Conservation (phyloP, 1,140 invertebrate species). For the Babylonia areolata region DNA sequence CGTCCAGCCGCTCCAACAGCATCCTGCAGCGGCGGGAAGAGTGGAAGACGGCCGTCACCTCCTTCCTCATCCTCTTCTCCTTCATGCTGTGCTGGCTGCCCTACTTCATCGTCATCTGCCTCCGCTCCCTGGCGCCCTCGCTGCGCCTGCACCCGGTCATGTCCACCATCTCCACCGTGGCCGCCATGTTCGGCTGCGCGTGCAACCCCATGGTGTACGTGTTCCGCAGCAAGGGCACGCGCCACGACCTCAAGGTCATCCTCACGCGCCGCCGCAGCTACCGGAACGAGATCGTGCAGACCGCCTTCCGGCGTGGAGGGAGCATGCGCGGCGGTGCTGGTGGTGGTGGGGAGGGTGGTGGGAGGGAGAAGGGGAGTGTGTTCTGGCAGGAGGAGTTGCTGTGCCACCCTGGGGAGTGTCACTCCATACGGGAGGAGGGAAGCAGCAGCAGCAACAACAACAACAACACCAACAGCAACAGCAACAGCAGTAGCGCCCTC, state of each 20-base stretch:
- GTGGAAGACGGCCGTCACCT: conserved; percentile 79
- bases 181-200: conserved; percentile 73
- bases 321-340: conserved; percentile 9
- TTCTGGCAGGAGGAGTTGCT: conserved; percentile 22
- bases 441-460: too few relatives aligned
- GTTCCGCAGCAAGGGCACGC: conserved; percentile 77
- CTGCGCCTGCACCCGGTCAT: conserved; percentile 59
- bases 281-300: conserved; percentile 26
- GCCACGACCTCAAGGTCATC: conserved; percentile 62
- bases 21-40: conserved; percentile 77
- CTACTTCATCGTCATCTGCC: conserved; percentile 76
- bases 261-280: conserved; percentile 42
- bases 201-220: conserved; percentile 80
- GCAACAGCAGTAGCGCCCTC: too few relatives aligned
- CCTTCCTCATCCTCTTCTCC: conserved; percentile 78
- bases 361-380: conserved; percentile 22
- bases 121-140: conserved; percentile 66
- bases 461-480: too few relatives aligned
- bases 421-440: conserved; percentile 34
- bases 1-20: conserved; percentile 56
- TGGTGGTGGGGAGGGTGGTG: not conserved
- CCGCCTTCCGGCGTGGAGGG: conserved; percentile 7
- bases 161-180: conserved; percentile 62
- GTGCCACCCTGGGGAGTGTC: conserved; percentile 25
- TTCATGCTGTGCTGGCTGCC: conserved; percentile 79